Evolutionary conservation across 2,113 vertebrate genomes (phyloP), one percentile per base, ranked within the genome.

Genomic region (Nymphicus hollandicus): DNA sequence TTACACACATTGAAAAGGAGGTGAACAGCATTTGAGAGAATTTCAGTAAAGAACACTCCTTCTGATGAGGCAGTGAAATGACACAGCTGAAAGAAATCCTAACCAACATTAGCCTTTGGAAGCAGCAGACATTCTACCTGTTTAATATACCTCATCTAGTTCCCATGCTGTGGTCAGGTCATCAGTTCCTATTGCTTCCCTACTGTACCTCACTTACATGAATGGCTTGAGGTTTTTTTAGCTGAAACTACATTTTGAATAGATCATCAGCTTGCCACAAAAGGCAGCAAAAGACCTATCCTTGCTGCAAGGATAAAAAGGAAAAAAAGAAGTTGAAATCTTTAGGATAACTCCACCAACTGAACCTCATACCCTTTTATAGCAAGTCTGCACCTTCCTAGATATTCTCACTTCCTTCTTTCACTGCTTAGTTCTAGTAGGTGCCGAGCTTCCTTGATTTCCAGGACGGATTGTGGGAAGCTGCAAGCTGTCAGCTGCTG

Each of bases 401-500:
- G 83, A 96, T 52, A 86, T 81, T 92, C 76, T 93, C 88, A 86
- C 89, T 91, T 93, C 72, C 49, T 60, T 69, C 90, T 53, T 92
- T 37, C 86, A 24, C 70, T 49, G 50, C 64, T 60, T 85, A 77
- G 91, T 91, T 89, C 91, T 81, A 60, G 91, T 77, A 87, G 77
- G 86, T 94, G 86, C 70, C 0, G n/a, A 91, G 86, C 63, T 72
- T 87, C 86, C 93, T 96, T 81, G 70, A 72, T 79, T 94, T 89
- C 88, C 93, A 95, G 92, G 81, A 80, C 9, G 53, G 89, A 35
- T 47, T 86, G 93, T 96, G 83, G 93, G 93, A 97, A 95, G 96
- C 84, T 89, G 93, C 81, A 87, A 91, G 77, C 91, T 96, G 93
- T 96, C 96, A 95, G 88, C 91, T 95, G 94, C 92, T 85, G 88